These are phyloP conservation scores for Leptinotarsa undecemlineata DNA, from an alignment of 1,140 invertebrate species.

Conservation along the genomic window DNA sequence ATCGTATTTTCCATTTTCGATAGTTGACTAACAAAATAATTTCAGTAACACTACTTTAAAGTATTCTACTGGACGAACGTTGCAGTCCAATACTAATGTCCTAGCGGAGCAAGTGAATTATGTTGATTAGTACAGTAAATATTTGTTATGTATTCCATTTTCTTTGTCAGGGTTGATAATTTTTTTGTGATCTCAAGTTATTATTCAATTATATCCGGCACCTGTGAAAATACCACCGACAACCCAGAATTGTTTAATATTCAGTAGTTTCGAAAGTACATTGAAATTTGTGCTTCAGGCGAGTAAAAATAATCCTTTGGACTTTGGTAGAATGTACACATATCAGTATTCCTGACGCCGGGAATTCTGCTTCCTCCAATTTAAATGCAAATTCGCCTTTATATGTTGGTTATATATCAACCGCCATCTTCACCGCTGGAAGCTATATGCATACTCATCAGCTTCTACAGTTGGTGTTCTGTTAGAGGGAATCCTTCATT, in stretches of 20 bases:
- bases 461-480: neutral
- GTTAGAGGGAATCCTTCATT: neutral
- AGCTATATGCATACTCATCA: slow-evolving; percentile 14
- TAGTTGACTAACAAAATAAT: too few species aligned
- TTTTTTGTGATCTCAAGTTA: too few species aligned
- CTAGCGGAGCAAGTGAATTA: too few species aligned
- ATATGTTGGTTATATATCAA: slow-evolving; percentile 23
- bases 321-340: neutral
- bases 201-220: too few species aligned
- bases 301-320: neutral
- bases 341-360: slow-evolving; percentile 15
- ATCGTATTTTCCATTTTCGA: too few species aligned
- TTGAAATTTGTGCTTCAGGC: neutral
- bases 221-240: too few species aligned
- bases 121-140: too few species aligned
- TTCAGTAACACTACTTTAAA: too few species aligned
- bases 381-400: slow-evolving; percentile 22
- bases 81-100: too few species aligned
- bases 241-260: neutral
- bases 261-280: neutral
- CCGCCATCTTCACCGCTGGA: slow-evolving; percentile 20
- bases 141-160: too few species aligned
- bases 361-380: slow-evolving; percentile 16
- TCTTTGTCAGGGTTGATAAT: too few species aligned
- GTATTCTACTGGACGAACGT: too few species aligned